Base-by-base conservation (phyloP, 2,113 vertebrate genomes). In the Hemichromis elongatus region DNA sequence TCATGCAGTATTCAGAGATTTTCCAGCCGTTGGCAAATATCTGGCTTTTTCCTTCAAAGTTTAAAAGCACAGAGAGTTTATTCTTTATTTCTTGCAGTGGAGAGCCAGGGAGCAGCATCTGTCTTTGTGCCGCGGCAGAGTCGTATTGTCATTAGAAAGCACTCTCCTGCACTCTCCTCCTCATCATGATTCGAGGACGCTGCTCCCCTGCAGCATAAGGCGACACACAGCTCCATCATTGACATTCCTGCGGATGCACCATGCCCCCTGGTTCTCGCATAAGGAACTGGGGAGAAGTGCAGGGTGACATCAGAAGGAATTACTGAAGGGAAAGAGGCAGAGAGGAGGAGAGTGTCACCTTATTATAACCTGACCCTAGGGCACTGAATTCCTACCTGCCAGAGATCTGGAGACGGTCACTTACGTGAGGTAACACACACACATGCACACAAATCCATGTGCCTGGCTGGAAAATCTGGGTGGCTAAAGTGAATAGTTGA, bases 281-380 rank as follows among this genome's bases (percentile, higher is more conserved):
- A 86, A 77, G 70, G 28, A 83, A 81, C 73, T 57, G 82, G 88
- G 63, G 57, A 80, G 80, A 73, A 80, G 79, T 2, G 21, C 68
- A 19, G 78, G 77, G 24, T 79, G 90, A 92, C 91, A 92, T 93
- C 90, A 92, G 85, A 93, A 68, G 79, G 90, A 92, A 93, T 91
- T 79, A 90, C 86, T 89, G 73, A 90, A 81, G 70, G 84, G 83
- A 79, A 89, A 89, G 88, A 92, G 78, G 80, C 42, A 91, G 79
- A 88, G 53, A 90, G 86, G 81, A 63, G 78, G 30, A 88, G 55
- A 88, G 57, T 82, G 63, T 93, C 89, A 91, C 87, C 91, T 94
- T 92, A 94, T 94, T 94, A 95, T 93, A 94, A 90, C 90, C 85
- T 93, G 84, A 95, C 92, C 94, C 86, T 35, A 77, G 89, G 94